phyloP scores from a whole-genome alignment of 2,888 invertebrate species.

The Lithodes maja region DNA sequence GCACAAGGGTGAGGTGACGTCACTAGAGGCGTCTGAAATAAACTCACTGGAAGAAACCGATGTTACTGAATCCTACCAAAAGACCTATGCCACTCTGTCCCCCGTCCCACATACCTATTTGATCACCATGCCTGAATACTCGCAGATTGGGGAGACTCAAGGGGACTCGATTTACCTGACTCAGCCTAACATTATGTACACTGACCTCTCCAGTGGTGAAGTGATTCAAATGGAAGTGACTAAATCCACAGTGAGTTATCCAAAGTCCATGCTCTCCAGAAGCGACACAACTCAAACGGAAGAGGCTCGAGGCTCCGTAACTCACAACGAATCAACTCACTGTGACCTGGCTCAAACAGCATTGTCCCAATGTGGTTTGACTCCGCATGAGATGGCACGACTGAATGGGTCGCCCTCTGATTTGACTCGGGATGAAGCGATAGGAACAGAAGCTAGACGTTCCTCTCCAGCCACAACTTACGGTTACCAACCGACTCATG shows the following conservation, averaged over 20 bases:
- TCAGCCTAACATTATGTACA: not conserved
- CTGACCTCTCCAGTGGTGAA: not conserved
- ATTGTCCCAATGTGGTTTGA: not conserved
- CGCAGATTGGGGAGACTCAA: not conserved
- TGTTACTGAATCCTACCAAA: not conserved
- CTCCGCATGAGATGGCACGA: not conserved
- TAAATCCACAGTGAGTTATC: not conserved
- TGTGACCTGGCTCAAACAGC: not conserved
- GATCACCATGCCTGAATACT: not conserved
- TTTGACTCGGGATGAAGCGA: too few species aligned
- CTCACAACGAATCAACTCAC: not conserved
- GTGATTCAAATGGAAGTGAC: not conserved
- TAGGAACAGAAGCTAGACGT: too few species aligned
- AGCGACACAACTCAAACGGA: too few species aligned
- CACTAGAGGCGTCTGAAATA: too few species aligned
- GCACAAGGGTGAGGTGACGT: too few species aligned
- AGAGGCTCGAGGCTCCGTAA: not conserved
- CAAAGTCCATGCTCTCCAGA: too few species aligned
- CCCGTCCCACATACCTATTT: not conserved
- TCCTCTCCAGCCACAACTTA: too few species aligned
- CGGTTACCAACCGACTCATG: too few species aligned
- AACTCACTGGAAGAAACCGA: not conserved
- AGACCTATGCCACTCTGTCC: not conserved
- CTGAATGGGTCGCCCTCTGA: not conserved
- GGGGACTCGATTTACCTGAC: not conserved